These are phyloP conservation scores for Anser brachyrhynchus DNA, from an alignment of 2,113 vertebrate species.

Conservation along the genomic window DNA sequence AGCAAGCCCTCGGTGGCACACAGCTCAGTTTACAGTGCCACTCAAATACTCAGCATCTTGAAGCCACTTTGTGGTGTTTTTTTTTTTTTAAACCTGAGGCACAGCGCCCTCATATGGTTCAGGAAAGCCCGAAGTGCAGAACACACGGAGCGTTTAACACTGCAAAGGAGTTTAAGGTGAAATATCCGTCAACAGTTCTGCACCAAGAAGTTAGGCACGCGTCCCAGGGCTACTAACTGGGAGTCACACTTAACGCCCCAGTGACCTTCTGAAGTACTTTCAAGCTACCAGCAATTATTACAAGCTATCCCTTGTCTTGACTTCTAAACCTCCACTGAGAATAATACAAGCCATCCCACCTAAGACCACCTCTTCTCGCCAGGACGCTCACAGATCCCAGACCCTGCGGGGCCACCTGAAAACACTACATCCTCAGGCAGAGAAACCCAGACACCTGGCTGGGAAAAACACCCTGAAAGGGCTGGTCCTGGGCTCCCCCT, in stretches of 20 bases:
- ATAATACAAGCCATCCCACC: not conserved
- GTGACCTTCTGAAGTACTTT: not conserved
- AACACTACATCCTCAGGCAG: rapidly evolving
- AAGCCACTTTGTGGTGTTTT: not conserved
- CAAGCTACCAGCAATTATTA: not conserved
- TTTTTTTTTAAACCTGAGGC: constrained; percentile 57
- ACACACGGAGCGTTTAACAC: not conserved
- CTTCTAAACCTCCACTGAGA: not conserved
- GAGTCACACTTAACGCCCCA: rapidly evolving
- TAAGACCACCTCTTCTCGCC: not conserved
- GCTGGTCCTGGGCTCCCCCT: not conserved
- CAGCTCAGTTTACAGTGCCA: constrained; percentile 4
- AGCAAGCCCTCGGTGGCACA: not conserved
- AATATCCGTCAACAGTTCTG: not conserved
- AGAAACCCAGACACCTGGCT: not conserved
- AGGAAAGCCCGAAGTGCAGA: not conserved
- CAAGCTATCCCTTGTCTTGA: not conserved
- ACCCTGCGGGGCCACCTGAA: not conserved
- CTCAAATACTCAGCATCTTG: not conserved
- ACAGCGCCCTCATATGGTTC: constrained; percentile 76
- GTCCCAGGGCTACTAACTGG: not conserved
- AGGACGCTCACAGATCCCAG: not conserved
- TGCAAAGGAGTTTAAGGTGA: not conserved
- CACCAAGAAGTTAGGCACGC: not conserved
- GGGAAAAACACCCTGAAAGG: rapidly evolving